Evolutionary conservation across 1,140 invertebrate species (phyloP), one percentile per base, ranked within the genome.

Genomic region (Drosophila elegans): DNA sequence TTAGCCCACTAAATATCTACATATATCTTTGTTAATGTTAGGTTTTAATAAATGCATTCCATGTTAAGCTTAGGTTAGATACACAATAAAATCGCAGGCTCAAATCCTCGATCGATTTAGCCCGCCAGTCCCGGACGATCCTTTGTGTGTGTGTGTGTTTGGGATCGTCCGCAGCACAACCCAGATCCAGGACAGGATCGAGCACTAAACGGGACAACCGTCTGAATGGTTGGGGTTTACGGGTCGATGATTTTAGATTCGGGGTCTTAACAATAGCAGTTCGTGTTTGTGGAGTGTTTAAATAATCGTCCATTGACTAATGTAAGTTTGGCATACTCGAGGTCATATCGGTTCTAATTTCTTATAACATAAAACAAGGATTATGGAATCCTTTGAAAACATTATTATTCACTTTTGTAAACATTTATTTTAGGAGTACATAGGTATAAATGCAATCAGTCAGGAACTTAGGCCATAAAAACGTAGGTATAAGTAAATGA

Each of bases 31-130:
- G 44, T 57, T 42, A 51, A 25, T 34, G n/a, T 42, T 46, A 41
- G 61, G 76, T 36, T 69, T 62, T 69, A 78, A 78, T 78, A 78
- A 78, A 78, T 78, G 74, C 74, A 78, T 77, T 78, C 56, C 61
- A 76, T 78, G 74, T 78, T 78, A 78, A 78, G 74, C 74, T 77
- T 78, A 78, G 55, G 74, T 77, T 78, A 78, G 41, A 67, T 76
- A 76, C 74, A 74, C 72, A 76, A 67, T 76, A 75, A 75, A 74
- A 59, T 76, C 52, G 74, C 73, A 42, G 62, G 73, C 53, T 29
- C 73, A 49, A 56, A 71, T 71, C 67, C 41, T 42, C 46, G 41
- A 67, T 41, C 55, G 64, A 55, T 77, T 55, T 11, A 61, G 44
- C 48, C 73, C 73, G 61, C 72, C 73, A 76, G 73, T 76, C 73